Percentiles rank a stretch among this genome's conserved stretches.
phyloP scores from a whole-genome alignment of 2,797 vertebrate species.

The Muscicapa comitata region DNA sequence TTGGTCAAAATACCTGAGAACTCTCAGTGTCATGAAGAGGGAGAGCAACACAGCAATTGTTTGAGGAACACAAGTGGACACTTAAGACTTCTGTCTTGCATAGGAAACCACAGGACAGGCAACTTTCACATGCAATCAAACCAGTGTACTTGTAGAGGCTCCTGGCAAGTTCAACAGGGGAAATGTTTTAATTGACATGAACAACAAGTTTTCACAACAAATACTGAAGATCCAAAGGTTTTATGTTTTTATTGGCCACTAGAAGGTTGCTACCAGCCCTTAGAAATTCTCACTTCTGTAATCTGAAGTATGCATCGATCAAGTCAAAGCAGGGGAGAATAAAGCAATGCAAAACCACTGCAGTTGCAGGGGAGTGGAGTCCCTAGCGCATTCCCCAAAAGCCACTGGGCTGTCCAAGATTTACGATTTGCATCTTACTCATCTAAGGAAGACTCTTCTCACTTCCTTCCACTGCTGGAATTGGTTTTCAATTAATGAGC shows the following conservation, averaged over 20 bases:
- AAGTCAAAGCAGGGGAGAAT: not conserved
- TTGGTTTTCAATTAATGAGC: not conserved
- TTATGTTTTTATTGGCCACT: not conserved
- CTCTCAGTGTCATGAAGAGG: not conserved
- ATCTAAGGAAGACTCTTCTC: conserved; percentile 16
- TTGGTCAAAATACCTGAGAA: not conserved
- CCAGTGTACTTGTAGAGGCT: not conserved
- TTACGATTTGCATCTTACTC: not conserved
- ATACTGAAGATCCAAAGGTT: not conserved
- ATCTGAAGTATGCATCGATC: not conserved
- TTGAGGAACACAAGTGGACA: not conserved
- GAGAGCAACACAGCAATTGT: not conserved
- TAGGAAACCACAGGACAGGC: not conserved
- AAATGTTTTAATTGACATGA: not conserved
- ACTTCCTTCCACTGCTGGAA: conserved; percentile 11
- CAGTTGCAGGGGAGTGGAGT: not conserved
- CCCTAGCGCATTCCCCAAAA: not conserved
- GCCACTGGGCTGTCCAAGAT: not conserved
- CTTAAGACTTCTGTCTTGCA: not conserved
- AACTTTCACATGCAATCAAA: not conserved
- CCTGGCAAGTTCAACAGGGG: not conserved
- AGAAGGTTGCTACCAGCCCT: not conserved
- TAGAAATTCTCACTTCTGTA: not conserved
- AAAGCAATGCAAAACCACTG: not conserved
- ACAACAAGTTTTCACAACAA: not conserved